Conservation (phyloP, 2,888 invertebrate genomes). For the Leptodirus hochenwartii region DNA sequence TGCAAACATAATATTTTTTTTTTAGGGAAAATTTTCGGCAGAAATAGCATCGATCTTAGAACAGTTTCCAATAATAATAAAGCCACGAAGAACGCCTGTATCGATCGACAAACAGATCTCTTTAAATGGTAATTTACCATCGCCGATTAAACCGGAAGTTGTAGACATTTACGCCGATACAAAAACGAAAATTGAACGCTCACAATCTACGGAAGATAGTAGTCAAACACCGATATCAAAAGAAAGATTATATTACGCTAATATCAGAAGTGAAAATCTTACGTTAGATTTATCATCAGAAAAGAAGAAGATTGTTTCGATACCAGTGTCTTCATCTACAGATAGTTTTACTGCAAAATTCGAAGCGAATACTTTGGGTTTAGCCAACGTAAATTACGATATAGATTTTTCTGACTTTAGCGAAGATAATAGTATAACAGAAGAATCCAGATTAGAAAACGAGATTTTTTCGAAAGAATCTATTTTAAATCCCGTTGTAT, state of each 20-base stretch:
- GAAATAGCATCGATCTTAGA: constrained; percentile 54
- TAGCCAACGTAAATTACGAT: constrained; percentile 57
- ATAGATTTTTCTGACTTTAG: constrained; percentile 59
- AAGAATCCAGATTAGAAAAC: no score
- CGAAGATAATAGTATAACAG: constrained; percentile 50
- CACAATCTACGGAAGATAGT: constrained; percentile 21
- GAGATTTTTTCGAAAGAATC: no score
- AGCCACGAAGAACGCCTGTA: constrained; percentile 43
- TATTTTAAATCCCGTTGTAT: no score
- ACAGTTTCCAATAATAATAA: constrained; percentile 54
- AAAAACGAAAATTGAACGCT: constrained; percentile 18
- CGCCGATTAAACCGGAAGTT: constrained; percentile 15
- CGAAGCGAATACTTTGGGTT: constrained; percentile 31
- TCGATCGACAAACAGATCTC: constrained; percentile 25
- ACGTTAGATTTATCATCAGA: neutral
- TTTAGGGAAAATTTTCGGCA: constrained; percentile 50
- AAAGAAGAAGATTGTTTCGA: neutral
- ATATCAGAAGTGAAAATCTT: constrained; percentile 5
- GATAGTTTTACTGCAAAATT: constrained; percentile 16
- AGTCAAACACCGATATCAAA: constrained; percentile 10
- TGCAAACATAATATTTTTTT: constrained; percentile 13
- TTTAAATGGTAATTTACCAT: constrained; percentile 13
- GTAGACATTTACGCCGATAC: constrained; percentile 7
- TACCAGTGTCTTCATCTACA: neutral
- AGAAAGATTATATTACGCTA: no score